phyloP scores from a whole-genome alignment of 2,113 vertebrate species.

The Myotis yumanensis region DNA sequence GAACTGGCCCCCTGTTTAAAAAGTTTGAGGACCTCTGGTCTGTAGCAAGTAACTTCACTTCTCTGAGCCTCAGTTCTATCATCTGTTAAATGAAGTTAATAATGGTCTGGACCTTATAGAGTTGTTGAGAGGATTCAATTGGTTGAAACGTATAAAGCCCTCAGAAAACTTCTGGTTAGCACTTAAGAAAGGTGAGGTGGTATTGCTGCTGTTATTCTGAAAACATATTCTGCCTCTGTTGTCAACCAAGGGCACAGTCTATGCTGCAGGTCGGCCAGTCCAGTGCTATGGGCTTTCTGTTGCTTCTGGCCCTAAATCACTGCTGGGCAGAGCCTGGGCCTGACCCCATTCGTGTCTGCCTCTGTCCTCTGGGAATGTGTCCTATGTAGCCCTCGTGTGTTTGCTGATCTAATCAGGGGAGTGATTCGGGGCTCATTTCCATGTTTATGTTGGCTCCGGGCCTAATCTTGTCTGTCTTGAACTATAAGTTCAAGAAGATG shows the following conservation, averaged over 20 bases:
- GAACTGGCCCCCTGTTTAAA: too few relatives aligned
- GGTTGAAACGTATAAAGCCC: not conserved
- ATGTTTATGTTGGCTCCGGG: conserved; percentile 60
- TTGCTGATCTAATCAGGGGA: conserved; percentile 71
- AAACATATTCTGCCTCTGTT: not conserved
- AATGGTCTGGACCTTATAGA: not conserved
- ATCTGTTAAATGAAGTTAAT: not conserved
- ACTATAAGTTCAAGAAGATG: conserved; percentile 46
- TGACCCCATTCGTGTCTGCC: not conserved
- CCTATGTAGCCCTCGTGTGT: not conserved
- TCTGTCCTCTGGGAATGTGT: not conserved
- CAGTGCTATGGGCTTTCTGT: not conserved
- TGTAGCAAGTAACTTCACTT: not conserved
- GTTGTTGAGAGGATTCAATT: not conserved
- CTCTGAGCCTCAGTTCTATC: not conserved
- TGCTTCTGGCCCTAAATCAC: not conserved
- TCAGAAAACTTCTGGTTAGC: not conserved
- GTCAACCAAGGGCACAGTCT: not conserved
- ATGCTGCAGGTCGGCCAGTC: not conserved
- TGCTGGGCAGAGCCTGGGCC: not conserved
- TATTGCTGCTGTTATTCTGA: not conserved
- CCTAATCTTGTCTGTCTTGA: conserved; percentile 60
- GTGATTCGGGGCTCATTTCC: conserved; percentile 25
- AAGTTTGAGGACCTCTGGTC: too few relatives aligned
- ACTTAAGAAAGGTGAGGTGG: not conserved